Base-by-base conservation (phyloP, 2,113 vertebrate genomes). In the Calyptomena viridis region DNA sequence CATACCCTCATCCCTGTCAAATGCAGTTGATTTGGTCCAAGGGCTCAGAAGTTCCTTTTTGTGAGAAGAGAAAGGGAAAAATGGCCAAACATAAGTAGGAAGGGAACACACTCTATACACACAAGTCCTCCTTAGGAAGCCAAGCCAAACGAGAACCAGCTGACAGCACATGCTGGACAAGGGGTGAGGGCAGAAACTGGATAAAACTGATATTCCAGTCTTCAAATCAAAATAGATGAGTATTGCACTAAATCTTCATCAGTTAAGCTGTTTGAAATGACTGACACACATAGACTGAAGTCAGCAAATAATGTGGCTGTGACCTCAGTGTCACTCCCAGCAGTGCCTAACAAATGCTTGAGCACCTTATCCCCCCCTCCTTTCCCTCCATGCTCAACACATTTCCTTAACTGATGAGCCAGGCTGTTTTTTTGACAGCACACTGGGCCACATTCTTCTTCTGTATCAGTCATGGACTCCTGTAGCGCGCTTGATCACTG, bases 321-420 rank as follows among this genome's bases (percentile, higher is more conserved):
- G 80, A 69, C 93, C 90, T 93, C 49, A 49, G 52, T 52, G 82
- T 67, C 68, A 78, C 52, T 71, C 73, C 6, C 25, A 90, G 83
- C 40, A 67, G 58, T 33, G 46, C 28, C 13, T 55, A 75, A 93
- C 49, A 72, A 95, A 95, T 49, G 77, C 50, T 31, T 88, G 35
- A 84, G 59, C 0, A 0, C 63, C 68, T 86, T 68, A 88, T n/a
- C 24, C 18, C 16, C 77, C 7, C 8, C 35, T 67, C 77, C 39
- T 73, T 83, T 80, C 79, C 81, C 44, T 86, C 62, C 84, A 74
- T 3, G 28, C 40, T 87, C 82, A 80, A 92, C 71, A 55, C 55
- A 63, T 69, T 93, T 92, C 92, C 88, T 84, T 23, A 77, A 66
- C 30, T 96, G 55, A 87, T 84, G 80, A 91, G 49, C 80, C 79